phyloP scores from a whole-genome alignment of 2,797 vertebrate species.

The Natrix natrix region DNA sequence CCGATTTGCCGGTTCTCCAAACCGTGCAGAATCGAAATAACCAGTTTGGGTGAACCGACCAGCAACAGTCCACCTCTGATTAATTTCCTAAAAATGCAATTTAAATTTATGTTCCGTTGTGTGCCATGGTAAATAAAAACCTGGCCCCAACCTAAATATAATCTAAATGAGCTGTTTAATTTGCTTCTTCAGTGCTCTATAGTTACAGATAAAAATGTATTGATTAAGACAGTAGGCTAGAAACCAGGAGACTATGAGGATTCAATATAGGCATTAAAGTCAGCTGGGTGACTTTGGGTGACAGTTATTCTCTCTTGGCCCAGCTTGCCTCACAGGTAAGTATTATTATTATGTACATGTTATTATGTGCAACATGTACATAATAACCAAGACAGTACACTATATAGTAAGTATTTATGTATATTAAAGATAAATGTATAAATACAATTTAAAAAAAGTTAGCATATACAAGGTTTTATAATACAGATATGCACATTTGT shows the following conservation, averaged over 20 bases:
- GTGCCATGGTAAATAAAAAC: not conserved
- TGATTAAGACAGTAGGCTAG: not conserved
- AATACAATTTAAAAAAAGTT: not conserved
- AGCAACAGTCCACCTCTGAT: too few relatives aligned
- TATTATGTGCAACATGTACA: too few relatives aligned
- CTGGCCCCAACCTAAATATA: constrained; percentile 1
- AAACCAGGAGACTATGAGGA: not conserved
- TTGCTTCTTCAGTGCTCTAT: not conserved
- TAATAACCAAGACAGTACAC: too few relatives aligned
- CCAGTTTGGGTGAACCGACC: too few relatives aligned
- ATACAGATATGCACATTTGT: not conserved
- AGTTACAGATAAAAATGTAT: not conserved
- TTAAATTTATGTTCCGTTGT: not conserved
- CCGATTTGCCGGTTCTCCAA: too few relatives aligned
- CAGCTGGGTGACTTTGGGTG: not conserved
- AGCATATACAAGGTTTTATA: rapidly evolving
- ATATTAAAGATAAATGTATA: too few relatives aligned
- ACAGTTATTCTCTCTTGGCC: not conserved
- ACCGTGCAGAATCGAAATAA: too few relatives aligned
- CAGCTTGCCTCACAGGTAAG: not conserved
- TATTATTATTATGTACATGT: too few relatives aligned
- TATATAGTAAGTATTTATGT: too few relatives aligned
- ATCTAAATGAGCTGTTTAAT: constrained; percentile 24
- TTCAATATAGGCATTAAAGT: not conserved
- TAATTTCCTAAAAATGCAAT: not conserved